A percentile compares a stretch with the other conserved stretches of the same genome.
phyloP scores from a whole-genome alignment of 2,888 invertebrate species.

The Nymphalis polychloros region DNA sequence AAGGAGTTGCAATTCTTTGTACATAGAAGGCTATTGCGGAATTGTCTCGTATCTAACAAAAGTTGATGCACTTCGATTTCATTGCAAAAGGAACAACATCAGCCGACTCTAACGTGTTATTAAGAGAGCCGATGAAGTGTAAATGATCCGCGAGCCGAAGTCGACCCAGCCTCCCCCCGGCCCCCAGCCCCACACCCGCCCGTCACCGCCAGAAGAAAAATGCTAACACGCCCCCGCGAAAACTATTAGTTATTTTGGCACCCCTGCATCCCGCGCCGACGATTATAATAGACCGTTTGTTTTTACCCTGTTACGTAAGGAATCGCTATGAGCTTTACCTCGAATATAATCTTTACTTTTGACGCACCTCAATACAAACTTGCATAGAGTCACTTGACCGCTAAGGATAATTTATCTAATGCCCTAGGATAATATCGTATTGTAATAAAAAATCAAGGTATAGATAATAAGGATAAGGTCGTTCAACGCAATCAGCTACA shows the following conservation, averaged over 20 bases:
- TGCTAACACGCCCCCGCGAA: conserved; percentile 82
- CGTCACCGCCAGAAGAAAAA: conserved; percentile 82
- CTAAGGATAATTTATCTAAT: too few species aligned
- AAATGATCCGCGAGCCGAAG: conserved; percentile 77
- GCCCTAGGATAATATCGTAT: too few species aligned
- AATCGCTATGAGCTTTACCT: conserved; percentile 16
- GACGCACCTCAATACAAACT: too few species aligned
- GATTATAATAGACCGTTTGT: conserved; percentile 54
- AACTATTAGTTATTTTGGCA: conserved; percentile 82
- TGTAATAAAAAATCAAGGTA: too few species aligned
- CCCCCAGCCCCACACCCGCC: conserved; percentile 49
- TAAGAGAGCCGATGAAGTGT: conserved; percentile 78
- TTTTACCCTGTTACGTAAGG: conserved; percentile 35
- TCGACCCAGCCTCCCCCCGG: conserved; percentile 43
- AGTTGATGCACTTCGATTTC: conserved; percentile 11
- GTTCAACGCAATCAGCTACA: too few species aligned
- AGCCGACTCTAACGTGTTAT: conserved; percentile 51
- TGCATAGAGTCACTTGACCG: too few species aligned
- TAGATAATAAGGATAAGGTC: too few species aligned
- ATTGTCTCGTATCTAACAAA: neutral
- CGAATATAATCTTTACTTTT: neutral
- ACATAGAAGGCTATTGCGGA: neutral
- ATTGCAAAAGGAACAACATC: conserved; percentile 21
- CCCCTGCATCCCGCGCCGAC: conserved; percentile 71
- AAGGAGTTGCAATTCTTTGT: neutral